Conservation (phyloP, 2,888 invertebrate genomes). For the Colletes collaris region DNA sequence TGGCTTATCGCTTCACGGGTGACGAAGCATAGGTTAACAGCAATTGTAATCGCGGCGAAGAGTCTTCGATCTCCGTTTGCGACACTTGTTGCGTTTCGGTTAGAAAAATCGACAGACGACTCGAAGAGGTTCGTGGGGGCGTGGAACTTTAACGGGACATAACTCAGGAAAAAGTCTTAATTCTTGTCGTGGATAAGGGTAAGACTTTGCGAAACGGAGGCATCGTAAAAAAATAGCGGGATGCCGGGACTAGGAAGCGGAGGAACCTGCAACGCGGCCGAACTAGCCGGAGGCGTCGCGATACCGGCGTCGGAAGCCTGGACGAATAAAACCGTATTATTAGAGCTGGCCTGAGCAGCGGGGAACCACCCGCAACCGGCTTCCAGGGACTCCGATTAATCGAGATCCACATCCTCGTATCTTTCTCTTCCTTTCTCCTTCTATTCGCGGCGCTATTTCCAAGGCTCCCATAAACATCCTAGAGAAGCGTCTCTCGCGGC, state of each 20-base stretch:
- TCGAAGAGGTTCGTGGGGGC: too few species aligned
- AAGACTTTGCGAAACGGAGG: constrained; percentile 2
- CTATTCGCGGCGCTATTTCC: constrained; percentile 41
- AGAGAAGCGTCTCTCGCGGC: constrained; percentile 61
- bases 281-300: constrained; percentile 72
- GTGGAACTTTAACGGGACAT: too few species aligned
- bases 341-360: constrained; percentile 70
- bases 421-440: constrained; percentile 5
- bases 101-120: too few species aligned
- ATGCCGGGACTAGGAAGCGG: constrained; percentile 57
- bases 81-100: too few species aligned
- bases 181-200: too few species aligned
- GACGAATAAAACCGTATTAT: constrained; percentile 79
- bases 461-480: constrained; percentile 66
- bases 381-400: constrained; percentile 70
- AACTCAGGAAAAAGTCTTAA: too few species aligned
- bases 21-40: too few species aligned
- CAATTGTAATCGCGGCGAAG: too few species aligned
- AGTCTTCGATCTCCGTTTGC: too few species aligned
- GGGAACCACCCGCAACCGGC: constrained; percentile 73
- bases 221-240: constrained; percentile 18
- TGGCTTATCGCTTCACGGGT: too few species aligned
- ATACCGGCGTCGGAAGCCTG: constrained; percentile 75
- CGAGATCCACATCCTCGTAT: constrained; percentile 55
- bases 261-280: constrained; percentile 62